Evolutionary conservation across 1,140 invertebrate genomes (phyloP), one percentile per base, ranked within the genome.

Genomic region (Portunus trituberculatus): DNA sequence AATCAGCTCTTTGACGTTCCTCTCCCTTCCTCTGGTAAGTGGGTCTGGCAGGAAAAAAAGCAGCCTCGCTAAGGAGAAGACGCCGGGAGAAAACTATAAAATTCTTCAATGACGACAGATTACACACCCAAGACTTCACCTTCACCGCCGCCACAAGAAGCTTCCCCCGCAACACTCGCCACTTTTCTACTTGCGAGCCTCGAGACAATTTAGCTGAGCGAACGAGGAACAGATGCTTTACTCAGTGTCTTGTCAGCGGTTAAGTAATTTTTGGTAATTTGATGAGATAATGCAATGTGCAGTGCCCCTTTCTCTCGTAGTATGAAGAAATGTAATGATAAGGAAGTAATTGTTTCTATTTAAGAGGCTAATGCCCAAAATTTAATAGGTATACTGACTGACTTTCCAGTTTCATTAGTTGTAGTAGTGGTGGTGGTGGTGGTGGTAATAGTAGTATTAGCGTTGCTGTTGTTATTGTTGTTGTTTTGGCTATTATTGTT

Each of bases 21-120:
- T 76, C 52, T 76, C n/a, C 67, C 25, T 76, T 76, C 67, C 20
- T 76, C n/a, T n/a, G 67, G 67, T 76, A n/a, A 76, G 67, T n/a
- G 67, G 67, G 67, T 76, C 67, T 25, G 67, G 12, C 20, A n/a
- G n/a, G 52, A 20, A 59, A n/a, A 76, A n/a, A 76, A 76, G 20
- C 52, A 59, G 52, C 52, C 52, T 59, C 52, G 52, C 52, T 76
- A 76, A 76, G n/a, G 67, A 76, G 6, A 76, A 76, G 67, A 76
- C 20, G 67, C 20, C 67, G 67, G 39, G 12, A 76, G 67, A 25
- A 76, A 25, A 76, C n/a, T 76, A 76, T 76, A 76, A 76, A 76
- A 76, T n/a, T n/a, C 67, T n/a, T n/a, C 67, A 76, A 76, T 76
- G n/a, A n/a, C 67, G 67, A 76, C 67, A 76, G 67, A 76, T 76